These are phyloP conservation scores for Galeruca laticollis DNA, from an alignment of 2,888 invertebrate genomes.

Conservation along the genomic window DNA sequence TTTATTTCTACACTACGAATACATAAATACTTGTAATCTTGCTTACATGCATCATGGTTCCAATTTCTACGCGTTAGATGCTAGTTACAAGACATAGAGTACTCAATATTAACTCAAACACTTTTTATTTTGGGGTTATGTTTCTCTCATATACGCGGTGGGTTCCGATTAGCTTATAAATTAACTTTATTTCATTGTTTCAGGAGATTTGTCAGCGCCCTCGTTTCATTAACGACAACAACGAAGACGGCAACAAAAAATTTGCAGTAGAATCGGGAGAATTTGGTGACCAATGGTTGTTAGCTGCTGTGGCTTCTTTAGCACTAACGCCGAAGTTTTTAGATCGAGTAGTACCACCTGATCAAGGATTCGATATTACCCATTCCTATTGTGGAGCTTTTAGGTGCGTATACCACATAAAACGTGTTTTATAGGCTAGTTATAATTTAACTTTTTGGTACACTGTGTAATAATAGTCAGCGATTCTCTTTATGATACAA, in stretches of 20 bases:
- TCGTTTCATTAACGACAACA: conserved; percentile 68
- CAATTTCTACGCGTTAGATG: conserved; percentile 28
- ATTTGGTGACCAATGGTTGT: conserved; percentile 72
- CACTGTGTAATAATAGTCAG: no score
- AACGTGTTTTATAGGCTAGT: no score
- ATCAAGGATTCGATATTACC: conserved; percentile 73
- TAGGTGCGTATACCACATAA: conserved; percentile 66
- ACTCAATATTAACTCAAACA: conserved; percentile 14
- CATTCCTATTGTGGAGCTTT: conserved; percentile 75
- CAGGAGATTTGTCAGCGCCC: conserved; percentile 78
- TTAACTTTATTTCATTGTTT: background rate
- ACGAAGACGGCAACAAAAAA: conserved; percentile 58
- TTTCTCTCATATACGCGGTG: background rate
- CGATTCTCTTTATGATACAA: no score
- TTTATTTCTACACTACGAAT: conserved; percentile 7
- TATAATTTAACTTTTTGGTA: no score
- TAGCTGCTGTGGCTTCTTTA: conserved; percentile 76
- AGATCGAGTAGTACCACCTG: conserved; percentile 76
- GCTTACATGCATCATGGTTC: conserved; percentile 21
- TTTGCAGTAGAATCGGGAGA: conserved; percentile 72
- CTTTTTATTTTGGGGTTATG: background rate
- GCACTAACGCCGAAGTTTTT: conserved; percentile 76
- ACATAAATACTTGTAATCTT: conserved; percentile 29
- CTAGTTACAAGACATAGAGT: conserved; percentile 8
- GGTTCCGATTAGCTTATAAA: no score